phyloP scores from a whole-genome alignment of 1,140 invertebrate genomes.

The Hermetia illucens region DNA sequence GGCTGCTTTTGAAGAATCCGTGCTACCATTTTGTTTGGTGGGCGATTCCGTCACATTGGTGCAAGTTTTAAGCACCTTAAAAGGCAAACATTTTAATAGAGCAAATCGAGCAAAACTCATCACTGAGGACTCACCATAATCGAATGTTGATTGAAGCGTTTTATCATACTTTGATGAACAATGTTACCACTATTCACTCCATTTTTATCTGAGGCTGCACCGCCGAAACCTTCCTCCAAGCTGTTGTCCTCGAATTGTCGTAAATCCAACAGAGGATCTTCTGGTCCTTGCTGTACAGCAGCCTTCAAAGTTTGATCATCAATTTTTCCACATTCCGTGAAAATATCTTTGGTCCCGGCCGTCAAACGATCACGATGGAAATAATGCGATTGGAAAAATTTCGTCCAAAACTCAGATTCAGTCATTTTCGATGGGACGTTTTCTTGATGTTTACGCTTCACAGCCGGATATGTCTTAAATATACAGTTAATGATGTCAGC shows the following conservation, averaged over 20 bases:
- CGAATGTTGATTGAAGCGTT: slow-evolving; percentile 93
- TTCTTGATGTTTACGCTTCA: slow-evolving; percentile 92
- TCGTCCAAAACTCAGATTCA: slow-evolving; percentile 97
- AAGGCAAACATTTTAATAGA: slow-evolving; percentile 7
- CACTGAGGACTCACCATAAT: slow-evolving; percentile 52
- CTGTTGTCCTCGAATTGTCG: slow-evolving; percentile 61
- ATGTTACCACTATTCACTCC: slow-evolving; percentile 49
- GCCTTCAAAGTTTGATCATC: slow-evolving; percentile 79
- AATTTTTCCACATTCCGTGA: slow-evolving; percentile 91
- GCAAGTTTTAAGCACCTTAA: slow-evolving; percentile 64
- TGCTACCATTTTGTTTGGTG: slow-evolving; percentile 3
- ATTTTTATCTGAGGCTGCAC: slow-evolving; percentile 38
- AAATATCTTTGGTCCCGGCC: slow-evolving; percentile 80
- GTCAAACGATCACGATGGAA: slow-evolving; percentile 91
- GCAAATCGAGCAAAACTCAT: background rate
- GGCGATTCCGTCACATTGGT: slow-evolving; percentile 15
- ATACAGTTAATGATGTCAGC: slow-evolving; percentile 95
- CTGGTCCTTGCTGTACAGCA: slow-evolving; percentile 62
- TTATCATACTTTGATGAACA: slow-evolving; percentile 86
- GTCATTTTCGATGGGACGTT: slow-evolving; percentile 91
- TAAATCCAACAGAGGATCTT: slow-evolving; percentile 68
- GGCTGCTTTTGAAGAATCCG: slow-evolving; percentile 12
- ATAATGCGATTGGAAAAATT: slow-evolving; percentile 99
- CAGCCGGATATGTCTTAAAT: slow-evolving; percentile 98
- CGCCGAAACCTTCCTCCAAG: slow-evolving; percentile 52